Conservation (phyloP, 2,113 vertebrate genomes). For the Nycticorax nycticorax region DNA sequence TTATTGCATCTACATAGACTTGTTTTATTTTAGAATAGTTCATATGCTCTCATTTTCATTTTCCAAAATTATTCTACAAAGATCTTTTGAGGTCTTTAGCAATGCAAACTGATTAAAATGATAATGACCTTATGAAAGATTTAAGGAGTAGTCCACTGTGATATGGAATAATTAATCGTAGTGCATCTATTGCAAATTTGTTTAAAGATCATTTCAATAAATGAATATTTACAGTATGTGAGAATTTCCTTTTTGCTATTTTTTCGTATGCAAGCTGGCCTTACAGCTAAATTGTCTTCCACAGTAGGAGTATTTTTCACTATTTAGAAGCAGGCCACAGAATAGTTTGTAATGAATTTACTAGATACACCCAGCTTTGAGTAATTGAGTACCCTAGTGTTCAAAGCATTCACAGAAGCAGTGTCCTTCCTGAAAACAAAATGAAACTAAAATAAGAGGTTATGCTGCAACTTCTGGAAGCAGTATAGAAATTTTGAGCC, state of each 20-base stretch:
- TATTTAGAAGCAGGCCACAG: background rate
- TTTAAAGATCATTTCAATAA: background rate
- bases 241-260: background rate
- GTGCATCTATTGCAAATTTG: background rate
- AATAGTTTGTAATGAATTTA: background rate
- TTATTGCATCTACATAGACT: background rate
- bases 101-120: background rate
- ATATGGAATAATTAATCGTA: background rate
- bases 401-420: background rate
- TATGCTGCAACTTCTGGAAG: background rate
- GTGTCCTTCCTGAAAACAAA: background rate
- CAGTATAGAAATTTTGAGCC: background rate
- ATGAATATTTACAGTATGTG: background rate
- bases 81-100: background rate
- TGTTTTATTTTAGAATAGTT: background rate
- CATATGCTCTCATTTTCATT: background rate
- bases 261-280: background rate
- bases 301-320: background rate
- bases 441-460: background rate
- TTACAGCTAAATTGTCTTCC: background rate
- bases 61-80: background rate
- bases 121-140: background rate
- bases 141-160: background rate
- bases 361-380: background rate
- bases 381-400: background rate